Percentiles rank a stretch among this genome's conserved stretches.
Evolutionary conservation across 1,140 invertebrate genomes (phyloP).

Genomic region (Anthonomus grandis): DNA sequence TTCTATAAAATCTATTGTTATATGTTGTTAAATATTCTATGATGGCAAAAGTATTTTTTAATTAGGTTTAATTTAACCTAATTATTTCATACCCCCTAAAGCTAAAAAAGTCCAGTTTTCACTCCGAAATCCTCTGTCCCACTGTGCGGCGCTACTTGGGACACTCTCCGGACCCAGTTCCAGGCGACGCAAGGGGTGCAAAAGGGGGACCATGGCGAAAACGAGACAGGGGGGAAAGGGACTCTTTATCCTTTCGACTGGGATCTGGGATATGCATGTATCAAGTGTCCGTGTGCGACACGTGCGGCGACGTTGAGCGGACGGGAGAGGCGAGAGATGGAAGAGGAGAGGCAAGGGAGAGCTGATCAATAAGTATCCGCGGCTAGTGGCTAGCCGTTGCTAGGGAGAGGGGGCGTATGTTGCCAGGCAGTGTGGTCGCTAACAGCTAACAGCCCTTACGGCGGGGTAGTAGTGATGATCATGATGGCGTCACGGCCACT

Average conservation of each 20-base stretch:
- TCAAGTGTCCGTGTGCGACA: constrained; percentile 40
- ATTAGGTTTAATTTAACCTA: too few relatives aligned
- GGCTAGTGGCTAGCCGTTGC: constrained; percentile 52
- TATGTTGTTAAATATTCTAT: too few relatives aligned
- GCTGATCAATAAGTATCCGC: constrained; percentile 51
- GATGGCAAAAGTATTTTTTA: too few relatives aligned
- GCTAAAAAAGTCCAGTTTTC: too few relatives aligned
- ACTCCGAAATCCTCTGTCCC: too few relatives aligned
- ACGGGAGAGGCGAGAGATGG: too few relatives aligned
- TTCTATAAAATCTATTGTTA: too few relatives aligned
- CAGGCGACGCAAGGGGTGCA: not conserved
- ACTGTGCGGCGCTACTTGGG: too few relatives aligned
- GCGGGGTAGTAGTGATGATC: too few relatives aligned
- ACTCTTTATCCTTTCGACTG: constrained; percentile 36
- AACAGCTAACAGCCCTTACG: constrained; percentile 51
- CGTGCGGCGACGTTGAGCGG: constrained; percentile 20
- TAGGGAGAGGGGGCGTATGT: constrained; percentile 51
- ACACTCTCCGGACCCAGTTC: not conserved
- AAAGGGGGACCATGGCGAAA: not conserved
- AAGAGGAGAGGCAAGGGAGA: constrained; percentile 19
- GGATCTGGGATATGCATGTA: constrained; percentile 41
- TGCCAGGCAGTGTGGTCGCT: constrained; percentile 51
- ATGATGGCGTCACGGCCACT: constrained; percentile 47
- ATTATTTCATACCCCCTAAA: too few relatives aligned
- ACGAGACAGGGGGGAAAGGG: constrained; percentile 2